These are phyloP conservation scores for Palaemon carinicauda DNA, from an alignment of 1,140 invertebrate genomes.

Conservation along the genomic window DNA sequence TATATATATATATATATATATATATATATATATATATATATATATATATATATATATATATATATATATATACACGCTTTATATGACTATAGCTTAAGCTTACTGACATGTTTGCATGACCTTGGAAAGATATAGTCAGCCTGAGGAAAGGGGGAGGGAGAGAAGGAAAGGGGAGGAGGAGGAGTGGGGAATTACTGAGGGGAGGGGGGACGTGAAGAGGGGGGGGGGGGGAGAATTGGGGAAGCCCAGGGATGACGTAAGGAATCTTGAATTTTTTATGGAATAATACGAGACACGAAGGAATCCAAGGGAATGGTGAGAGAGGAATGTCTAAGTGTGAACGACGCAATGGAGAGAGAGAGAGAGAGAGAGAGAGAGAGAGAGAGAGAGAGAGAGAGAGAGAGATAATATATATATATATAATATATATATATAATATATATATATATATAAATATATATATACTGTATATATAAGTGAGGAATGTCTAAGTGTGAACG, in stretches of 20 bases:
- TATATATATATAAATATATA: too few species aligned
- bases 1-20: too few species aligned
- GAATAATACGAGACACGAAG: neutral
- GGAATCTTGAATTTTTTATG: neutral
- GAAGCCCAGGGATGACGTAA: too few species aligned
- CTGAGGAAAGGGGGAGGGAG: neutral
- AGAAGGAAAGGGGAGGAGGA: neutral
- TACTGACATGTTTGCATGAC: neutral
- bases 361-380: neutral
- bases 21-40: too few species aligned
- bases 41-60: too few species aligned
- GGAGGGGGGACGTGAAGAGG: neutral
- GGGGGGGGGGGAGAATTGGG: too few species aligned
- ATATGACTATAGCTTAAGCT: neutral
- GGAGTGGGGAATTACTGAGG: neutral
- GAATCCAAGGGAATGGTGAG: neutral
- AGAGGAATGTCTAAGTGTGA: neutral
- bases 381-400: neutral
- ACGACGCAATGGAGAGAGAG: neutral
- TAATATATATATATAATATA: too few species aligned
- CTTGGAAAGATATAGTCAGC: neutral
- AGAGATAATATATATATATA: too few species aligned
- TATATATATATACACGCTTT: too few species aligned
- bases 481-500: too few species aligned
- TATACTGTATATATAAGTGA: too few species aligned